phyloP scores from a whole-genome alignment of 2,888 invertebrate species.

The Eristalis tenax region DNA sequence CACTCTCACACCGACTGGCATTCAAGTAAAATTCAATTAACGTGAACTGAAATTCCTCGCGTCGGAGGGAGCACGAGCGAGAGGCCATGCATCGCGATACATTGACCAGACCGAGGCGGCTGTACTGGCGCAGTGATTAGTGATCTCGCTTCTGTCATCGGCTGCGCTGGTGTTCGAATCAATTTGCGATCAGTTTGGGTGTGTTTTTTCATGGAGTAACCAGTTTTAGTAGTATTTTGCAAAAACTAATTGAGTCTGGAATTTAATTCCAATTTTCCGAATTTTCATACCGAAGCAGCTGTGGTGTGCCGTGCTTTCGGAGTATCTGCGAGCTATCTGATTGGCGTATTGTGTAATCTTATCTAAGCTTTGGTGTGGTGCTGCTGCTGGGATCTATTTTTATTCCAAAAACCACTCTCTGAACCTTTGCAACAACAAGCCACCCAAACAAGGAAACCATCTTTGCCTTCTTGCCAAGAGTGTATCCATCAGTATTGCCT shows the following conservation, averaged over 20 bases:
- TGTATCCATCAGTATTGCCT: conserved; percentile 21
- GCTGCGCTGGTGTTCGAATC: conserved; percentile 51
- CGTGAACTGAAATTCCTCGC: background rate
- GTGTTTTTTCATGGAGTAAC: conserved; percentile 58
- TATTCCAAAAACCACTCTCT: conserved; percentile 29
- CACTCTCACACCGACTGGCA: background rate
- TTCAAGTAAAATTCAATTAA: background rate
- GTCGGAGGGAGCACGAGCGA: conserved; percentile 1
- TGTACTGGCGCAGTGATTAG: conserved; percentile 1
- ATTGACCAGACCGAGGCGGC: conserved; percentile 10
- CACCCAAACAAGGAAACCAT: conserved; percentile 6
- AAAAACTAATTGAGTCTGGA: conserved; percentile 38
- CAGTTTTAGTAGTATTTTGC: conserved; percentile 9
- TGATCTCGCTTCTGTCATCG: conserved; percentile 32
- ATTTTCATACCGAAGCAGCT: conserved; percentile 5
- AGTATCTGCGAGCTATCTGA: conserved; percentile 19
- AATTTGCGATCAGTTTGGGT: conserved; percentile 69
- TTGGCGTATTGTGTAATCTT: conserved; percentile 41
- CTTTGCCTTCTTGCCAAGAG: conserved; percentile 65
- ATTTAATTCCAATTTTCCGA: conserved; percentile 19
- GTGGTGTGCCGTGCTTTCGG: conserved; percentile 13
- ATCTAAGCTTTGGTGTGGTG: conserved; percentile 47
- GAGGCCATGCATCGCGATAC: background rate
- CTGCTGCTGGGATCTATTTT: conserved; percentile 36
- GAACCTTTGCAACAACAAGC: conserved; percentile 19